Conservation (phyloP, 2,113 vertebrate genomes). For the Mus pahari region DNA sequence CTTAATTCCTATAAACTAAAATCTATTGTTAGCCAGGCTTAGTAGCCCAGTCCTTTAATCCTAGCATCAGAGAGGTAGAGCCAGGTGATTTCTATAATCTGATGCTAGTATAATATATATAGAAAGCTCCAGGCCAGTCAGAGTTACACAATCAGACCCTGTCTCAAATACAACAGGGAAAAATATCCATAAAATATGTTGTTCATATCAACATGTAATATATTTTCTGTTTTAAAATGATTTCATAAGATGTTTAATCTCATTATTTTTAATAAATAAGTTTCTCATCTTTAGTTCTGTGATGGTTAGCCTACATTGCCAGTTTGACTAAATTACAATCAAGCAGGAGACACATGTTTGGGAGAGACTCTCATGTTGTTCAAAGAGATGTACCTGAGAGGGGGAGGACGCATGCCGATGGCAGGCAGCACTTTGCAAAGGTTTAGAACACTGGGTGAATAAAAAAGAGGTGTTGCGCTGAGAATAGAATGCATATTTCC, state of each 20-base stretch:
- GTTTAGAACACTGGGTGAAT: not conserved
- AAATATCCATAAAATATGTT: conserved; percentile 3
- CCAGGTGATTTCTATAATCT: not conserved
- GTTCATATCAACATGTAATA: not conserved
- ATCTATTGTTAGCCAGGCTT: not conserved
- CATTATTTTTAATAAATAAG: not conserved
- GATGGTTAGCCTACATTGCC: not conserved
- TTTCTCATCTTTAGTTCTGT: not conserved
- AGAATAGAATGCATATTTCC: not conserved
- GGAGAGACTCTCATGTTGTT: not conserved
- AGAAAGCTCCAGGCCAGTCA: not conserved
- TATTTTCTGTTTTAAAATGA: conserved; percentile 6
- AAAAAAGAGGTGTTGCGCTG: not conserved
- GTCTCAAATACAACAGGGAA: not conserved
- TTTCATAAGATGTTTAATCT: not conserved
- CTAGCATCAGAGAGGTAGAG: not conserved
- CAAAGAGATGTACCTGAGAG: not conserved
- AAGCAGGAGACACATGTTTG: not conserved
- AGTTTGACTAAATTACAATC: not conserved
- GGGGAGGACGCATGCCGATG: not conserved
- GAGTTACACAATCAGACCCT: not conserved
- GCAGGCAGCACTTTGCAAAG: too few species aligned
- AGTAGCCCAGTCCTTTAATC: not conserved
- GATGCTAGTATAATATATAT: not conserved
- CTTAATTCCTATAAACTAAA: not conserved